Evolutionary conservation across 2,797 vertebrate genomes (phyloP).

Genomic region (Heterohyrax brucei): DNA sequence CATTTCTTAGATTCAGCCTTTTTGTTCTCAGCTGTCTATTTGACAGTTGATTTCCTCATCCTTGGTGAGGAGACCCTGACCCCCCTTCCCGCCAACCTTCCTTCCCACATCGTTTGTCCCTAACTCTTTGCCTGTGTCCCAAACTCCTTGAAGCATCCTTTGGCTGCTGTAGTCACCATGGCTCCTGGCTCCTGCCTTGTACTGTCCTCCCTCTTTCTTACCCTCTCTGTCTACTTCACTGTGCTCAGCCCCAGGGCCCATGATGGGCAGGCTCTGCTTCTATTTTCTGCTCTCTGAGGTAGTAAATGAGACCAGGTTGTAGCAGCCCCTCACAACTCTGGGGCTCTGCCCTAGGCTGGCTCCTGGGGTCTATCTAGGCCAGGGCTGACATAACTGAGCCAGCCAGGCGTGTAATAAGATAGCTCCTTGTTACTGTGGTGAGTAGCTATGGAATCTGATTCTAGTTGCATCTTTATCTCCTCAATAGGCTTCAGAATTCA

Average conservation of each 20-base stretch:
- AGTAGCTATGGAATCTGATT: constrained; percentile 77
- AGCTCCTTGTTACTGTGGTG: constrained; percentile 65
- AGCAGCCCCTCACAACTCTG: constrained; percentile 35
- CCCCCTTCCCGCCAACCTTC: not conserved
- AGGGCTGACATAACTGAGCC: constrained; percentile 77
- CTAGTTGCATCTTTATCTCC: constrained; percentile 76
- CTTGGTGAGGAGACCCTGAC: not conserved
- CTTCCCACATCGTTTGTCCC: not conserved
- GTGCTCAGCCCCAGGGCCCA: not conserved
- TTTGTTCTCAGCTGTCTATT: not conserved
- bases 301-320: constrained; percentile 63
- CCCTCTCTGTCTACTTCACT: too few species aligned
- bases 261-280: not conserved
- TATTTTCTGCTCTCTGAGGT: constrained; percentile 45
- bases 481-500: constrained; percentile 61
- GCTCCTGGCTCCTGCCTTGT: not conserved
- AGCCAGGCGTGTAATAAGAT: constrained; percentile 83
- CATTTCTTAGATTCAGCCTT: constrained; percentile 15
- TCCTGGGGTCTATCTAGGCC: constrained; percentile 64
- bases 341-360: constrained; percentile 46
- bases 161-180: not conserved
- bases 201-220: not conserved
- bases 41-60: not conserved
- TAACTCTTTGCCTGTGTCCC: constrained; percentile 24
- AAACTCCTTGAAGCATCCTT: not conserved